Conservation (phyloP, 2,888 invertebrate species). For the Macroteleia sp. region DNA sequence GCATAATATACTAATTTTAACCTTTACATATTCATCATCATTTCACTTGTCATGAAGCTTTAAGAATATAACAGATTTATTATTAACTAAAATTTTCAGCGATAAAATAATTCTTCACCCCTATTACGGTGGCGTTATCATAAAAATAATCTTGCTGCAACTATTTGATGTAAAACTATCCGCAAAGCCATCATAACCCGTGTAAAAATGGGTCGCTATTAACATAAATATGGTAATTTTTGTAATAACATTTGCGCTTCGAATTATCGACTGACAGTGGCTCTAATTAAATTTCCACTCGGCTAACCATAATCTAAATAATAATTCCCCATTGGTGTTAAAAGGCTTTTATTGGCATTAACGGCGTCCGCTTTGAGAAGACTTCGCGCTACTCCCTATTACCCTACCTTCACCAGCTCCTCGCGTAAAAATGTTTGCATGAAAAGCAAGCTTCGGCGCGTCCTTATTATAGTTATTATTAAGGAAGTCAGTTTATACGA, state of each 20-base stretch:
- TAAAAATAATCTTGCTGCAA: too few relatives aligned
- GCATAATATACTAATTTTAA: too few relatives aligned
- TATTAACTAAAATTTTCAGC: too few relatives aligned
- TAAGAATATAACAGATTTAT: too few relatives aligned
- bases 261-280: constrained; percentile 45
- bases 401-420: background rate
- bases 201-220: too few relatives aligned
- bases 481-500: constrained; percentile 58
- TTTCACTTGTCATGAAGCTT: too few relatives aligned
- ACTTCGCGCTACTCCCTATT: background rate
- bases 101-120: too few relatives aligned
- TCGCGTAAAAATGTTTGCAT: constrained; percentile 53
- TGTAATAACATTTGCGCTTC: constrained; percentile 41
- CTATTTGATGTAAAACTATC: too few relatives aligned
- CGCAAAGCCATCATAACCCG: too few relatives aligned
- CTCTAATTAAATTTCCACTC: constrained; percentile 54
- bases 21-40: too few relatives aligned
- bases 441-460: constrained; percentile 56
- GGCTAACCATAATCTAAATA: constrained; percentile 53
- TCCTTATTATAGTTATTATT: constrained; percentile 61
- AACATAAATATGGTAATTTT: constrained; percentile 55
- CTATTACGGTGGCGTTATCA: too few relatives aligned
- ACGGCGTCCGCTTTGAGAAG: constrained; percentile 31
- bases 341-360: constrained; percentile 53
- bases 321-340: constrained; percentile 49